Conservation (phyloP, 2,888 invertebrate genomes). For the Autographa pulchrina region DNA sequence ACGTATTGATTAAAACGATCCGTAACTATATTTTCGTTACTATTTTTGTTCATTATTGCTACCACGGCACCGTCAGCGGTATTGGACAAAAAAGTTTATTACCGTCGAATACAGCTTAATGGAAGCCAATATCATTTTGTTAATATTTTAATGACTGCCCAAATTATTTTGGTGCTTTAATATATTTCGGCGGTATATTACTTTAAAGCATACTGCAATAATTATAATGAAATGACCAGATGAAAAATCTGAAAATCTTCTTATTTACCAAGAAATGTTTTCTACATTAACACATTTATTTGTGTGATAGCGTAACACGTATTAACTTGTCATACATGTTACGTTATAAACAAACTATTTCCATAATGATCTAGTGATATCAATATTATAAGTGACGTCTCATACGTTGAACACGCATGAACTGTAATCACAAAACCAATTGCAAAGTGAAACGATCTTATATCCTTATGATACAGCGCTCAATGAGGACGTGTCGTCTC, state of each 20-base stretch:
- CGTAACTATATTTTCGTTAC: neutral
- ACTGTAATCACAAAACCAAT: neutral
- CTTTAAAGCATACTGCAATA: slow-evolving; percentile 3
- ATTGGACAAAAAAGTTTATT: slow-evolving; percentile 18
- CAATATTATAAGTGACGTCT: too few species aligned
- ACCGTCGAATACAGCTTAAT: slow-evolving; percentile 8
- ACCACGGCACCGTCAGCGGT: neutral
- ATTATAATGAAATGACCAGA: slow-evolving; percentile 6
- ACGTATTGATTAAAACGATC: slow-evolving; percentile 10
- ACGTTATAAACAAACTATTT: too few species aligned
- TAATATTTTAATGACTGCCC: slow-evolving; percentile 22
- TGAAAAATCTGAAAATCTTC: slow-evolving; percentile 7
- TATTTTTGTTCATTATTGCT: neutral
- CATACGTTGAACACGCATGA: too few species aligned
- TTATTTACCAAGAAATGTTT: neutral
- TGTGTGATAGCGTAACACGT: too few species aligned
- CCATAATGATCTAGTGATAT: too few species aligned
- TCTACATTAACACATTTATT: neutral
- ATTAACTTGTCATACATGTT: too few species aligned
- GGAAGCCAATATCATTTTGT: slow-evolving; percentile 24
- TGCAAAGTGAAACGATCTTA: neutral
- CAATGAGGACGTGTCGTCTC: neutral
- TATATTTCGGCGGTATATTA: neutral
- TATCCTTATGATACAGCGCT: neutral
- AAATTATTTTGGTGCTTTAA: slow-evolving; percentile 16